Conservation (phyloP, 2,113 vertebrate species). For the Himantopus leucocephalus region DNA sequence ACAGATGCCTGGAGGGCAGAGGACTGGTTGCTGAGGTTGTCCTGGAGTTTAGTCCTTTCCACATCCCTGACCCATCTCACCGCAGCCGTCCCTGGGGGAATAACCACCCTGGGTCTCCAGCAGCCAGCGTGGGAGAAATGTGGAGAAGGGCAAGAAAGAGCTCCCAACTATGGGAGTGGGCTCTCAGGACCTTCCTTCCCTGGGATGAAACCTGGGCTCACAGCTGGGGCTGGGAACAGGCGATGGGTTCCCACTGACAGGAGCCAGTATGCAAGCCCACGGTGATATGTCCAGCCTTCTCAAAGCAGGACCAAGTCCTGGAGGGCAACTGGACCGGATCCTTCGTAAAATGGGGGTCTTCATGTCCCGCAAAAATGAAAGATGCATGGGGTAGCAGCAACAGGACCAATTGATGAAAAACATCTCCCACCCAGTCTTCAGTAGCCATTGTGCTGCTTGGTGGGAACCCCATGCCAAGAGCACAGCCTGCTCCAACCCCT, state of each 20-base stretch:
- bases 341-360: not conserved
- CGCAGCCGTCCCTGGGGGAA: not conserved
- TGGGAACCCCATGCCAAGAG: not conserved
- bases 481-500: not conserved
- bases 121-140: accelerated
- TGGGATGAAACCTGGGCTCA: not conserved
- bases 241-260: not conserved
- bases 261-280: not conserved
- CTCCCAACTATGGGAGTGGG: not conserved
- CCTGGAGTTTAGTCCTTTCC: not conserved
- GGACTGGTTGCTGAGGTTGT: not conserved
- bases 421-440: not conserved
- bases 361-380: not conserved
- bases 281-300: not conserved
- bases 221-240: not conserved
- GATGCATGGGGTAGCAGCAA: not conserved
- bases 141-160: not conserved
- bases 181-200: not conserved
- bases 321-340: not conserved
- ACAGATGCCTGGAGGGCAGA: not conserved
- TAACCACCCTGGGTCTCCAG: not conserved
- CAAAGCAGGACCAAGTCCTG: not conserved
- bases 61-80: not conserved
- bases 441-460: not conserved
- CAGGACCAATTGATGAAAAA: not conserved